Conservation (phyloP, 2,113 vertebrate species). For the Rhinolophus sinicus region DNA sequence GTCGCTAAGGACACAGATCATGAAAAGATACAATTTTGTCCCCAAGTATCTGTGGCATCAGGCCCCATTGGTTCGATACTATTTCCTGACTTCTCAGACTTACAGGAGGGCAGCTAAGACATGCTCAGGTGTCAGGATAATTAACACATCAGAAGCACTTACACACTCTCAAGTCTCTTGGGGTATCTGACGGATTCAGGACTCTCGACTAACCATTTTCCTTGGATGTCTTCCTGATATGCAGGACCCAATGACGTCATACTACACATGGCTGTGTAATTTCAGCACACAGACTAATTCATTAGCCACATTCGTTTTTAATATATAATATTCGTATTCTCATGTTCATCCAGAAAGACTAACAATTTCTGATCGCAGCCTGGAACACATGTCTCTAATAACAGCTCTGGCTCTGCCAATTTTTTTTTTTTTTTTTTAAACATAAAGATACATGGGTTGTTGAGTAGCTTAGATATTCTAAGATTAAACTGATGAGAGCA, state of each 20-base stretch:
- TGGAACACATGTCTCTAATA: conserved; percentile 76
- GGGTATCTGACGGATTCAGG: not conserved
- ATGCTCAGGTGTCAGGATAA: not conserved
- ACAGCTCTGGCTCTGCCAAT: conserved; percentile 70
- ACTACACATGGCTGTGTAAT: conserved; percentile 45
- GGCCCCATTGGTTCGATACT: not conserved
- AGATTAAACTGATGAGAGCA: conserved; percentile 77
- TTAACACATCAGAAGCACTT: not conserved
- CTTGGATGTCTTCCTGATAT: not conserved
- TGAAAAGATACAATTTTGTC: not conserved
- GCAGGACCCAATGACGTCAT: not conserved
- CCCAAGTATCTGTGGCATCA: not conserved
- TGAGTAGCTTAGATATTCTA: conserved; percentile 70
- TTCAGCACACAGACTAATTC: conserved; percentile 63
- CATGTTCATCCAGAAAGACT: conserved; percentile 63
- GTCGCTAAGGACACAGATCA: fast-evolving
- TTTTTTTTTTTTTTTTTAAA: conserved; percentile 26
- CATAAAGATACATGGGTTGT: conserved; percentile 75
- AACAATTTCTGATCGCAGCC: conserved; percentile 75
- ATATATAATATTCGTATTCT: conserved; percentile 57
- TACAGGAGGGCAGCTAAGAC: not conserved
- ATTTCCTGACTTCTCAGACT: not conserved
- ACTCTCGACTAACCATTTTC: not conserved
- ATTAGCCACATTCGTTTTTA: conserved; percentile 60
- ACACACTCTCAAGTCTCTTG: not conserved